These are phyloP conservation scores for Larimichthys crocea DNA, from an alignment of 2,113 vertebrate species.

Conservation along the genomic window DNA sequence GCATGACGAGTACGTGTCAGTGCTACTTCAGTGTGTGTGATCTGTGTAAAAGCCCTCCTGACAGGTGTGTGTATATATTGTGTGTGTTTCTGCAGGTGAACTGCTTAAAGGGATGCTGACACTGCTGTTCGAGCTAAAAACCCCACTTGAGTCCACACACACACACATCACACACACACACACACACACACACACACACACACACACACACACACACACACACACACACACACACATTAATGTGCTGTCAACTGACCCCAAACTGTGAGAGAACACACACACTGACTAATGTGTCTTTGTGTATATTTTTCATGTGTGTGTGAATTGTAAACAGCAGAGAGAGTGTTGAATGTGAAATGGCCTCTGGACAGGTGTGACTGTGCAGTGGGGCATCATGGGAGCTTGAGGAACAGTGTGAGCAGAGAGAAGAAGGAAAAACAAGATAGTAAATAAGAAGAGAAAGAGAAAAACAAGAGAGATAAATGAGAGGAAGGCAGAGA, in stretches of 20 bases:
- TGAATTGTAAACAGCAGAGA: conserved; percentile 16
- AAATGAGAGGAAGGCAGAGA: not conserved
- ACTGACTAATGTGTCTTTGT: not conserved
- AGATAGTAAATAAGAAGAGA: not conserved
- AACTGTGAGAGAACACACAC: conserved; percentile 1
- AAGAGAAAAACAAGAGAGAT: not conserved
- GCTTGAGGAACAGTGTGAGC: not conserved
- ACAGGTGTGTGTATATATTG: not conserved
- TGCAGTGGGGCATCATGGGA: conserved; percentile 32
- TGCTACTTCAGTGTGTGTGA: not conserved
- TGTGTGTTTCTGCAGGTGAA: conserved; percentile 21
- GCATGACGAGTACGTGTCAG: not conserved
- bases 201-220: conserved; percentile 10
- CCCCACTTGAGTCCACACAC: not conserved
- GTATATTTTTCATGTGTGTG: conserved; percentile 3
- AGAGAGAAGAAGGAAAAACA: no score
- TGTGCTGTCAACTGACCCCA: not conserved
- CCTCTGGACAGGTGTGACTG: conserved; percentile 24
- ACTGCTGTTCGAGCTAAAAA: conserved; percentile 5
- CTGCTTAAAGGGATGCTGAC: conserved; percentile 25
- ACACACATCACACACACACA: conserved; percentile 5
- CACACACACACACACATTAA: not conserved
- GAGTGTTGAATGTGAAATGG: conserved; percentile 16
- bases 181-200: not conserved
- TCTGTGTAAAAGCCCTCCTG: not conserved